A percentile compares a stretch with the other conserved stretches of the same genome.
These are phyloP conservation scores for Borostomias antarcticus DNA, from an alignment of 2,797 vertebrate species.

Conservation along the genomic window DNA sequence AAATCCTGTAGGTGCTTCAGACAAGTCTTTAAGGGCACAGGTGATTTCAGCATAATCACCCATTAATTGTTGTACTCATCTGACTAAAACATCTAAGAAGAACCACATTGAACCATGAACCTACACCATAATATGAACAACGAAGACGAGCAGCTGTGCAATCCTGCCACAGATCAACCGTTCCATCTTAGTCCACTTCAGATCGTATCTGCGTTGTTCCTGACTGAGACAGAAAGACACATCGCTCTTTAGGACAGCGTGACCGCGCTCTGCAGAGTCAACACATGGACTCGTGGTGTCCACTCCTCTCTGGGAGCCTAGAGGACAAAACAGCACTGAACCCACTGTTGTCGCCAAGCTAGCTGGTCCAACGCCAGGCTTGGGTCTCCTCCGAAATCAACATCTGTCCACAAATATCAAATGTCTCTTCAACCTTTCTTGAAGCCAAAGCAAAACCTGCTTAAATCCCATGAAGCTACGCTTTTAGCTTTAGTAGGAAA, in stretches of 20 bases:
- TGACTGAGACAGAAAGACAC: constrained; percentile 34
- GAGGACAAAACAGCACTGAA: constrained; percentile 43
- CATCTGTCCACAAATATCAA: too few relatives aligned
- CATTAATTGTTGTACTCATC: background rate
- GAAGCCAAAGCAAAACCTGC: too few relatives aligned
- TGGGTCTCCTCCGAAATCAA: too few relatives aligned
- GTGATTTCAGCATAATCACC: background rate
- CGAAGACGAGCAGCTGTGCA: constrained; percentile 35
- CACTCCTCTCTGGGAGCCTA: constrained; percentile 21
- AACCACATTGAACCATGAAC: background rate
- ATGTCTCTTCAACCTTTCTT: too few relatives aligned
- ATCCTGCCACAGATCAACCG: constrained; percentile 44
- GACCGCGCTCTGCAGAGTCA: constrained; percentile 36
- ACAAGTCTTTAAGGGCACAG: too few relatives aligned
- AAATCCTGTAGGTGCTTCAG: too few relatives aligned
- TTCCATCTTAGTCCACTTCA: constrained; percentile 42
- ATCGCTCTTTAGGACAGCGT: constrained; percentile 30
- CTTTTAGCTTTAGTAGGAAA: too few relatives aligned
- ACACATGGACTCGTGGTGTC: constrained; percentile 38
- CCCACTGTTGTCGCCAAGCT: constrained; percentile 24
- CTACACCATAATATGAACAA: background rate
- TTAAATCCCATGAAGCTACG: too few relatives aligned
- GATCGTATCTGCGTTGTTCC: constrained; percentile 29
- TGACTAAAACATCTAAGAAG: background rate
- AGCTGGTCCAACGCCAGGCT: too few relatives aligned